phyloP scores from a whole-genome alignment of 1,140 invertebrate genomes.

The Melitaea cinxia region DNA sequence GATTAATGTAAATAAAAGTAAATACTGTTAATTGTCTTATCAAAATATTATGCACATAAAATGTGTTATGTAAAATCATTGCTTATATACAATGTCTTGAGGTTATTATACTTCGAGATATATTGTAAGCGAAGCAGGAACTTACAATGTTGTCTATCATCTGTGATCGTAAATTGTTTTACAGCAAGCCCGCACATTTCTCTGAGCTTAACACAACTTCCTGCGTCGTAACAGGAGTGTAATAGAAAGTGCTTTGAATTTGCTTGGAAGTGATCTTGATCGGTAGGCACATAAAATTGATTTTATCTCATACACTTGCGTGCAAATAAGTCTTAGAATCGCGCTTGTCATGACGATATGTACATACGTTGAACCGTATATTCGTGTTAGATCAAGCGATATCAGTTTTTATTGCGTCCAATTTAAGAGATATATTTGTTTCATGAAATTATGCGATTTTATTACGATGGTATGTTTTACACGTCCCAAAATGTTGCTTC shows the following conservation, averaged over 20 bases:
- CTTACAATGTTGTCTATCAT: neutral
- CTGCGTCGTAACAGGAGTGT: conserved; percentile 44
- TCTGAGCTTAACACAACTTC: conserved; percentile 32
- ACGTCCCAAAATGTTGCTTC: too few species aligned
- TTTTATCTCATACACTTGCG: conserved; percentile 23
- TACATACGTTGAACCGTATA: neutral
- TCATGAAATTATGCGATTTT: neutral
- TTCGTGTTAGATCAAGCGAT: conserved; percentile 6
- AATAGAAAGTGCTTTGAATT: conserved; percentile 63
- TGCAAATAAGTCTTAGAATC: neutral
- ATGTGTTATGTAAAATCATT: too few species aligned
- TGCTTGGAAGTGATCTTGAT: conserved; percentile 55
- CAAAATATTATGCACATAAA: too few species aligned
- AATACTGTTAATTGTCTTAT: too few species aligned
- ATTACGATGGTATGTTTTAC: neutral
- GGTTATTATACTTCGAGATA: too few species aligned
- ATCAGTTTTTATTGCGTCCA: conserved; percentile 1
- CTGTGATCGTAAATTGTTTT: neutral
- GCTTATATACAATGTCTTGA: too few species aligned
- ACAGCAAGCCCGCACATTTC: neutral
- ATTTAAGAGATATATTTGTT: conserved; percentile 2
- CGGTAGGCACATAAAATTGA: conserved; percentile 43
- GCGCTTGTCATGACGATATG: neutral
- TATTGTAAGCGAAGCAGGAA: neutral
- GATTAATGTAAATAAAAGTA: too few species aligned